Evolutionary conservation across 2,888 invertebrate genomes (phyloP), one percentile per base, ranked within the genome.

Genomic region (Rambutsinella grinnellia): DNA sequence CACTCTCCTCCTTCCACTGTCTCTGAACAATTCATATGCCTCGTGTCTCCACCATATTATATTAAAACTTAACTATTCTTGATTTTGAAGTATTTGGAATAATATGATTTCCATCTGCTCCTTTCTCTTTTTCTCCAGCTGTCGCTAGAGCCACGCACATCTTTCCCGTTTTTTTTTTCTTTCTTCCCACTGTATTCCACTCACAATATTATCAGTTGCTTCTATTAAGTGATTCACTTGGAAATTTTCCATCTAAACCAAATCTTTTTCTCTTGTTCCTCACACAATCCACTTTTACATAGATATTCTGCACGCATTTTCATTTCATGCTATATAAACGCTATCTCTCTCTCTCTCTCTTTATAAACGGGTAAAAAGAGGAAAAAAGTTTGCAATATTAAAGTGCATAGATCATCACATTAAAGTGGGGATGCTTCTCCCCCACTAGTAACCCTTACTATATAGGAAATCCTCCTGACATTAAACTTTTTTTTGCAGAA

Each of bases 81-180:
- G 61, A 68, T 76, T 76, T 76, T 68, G 63, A 69, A 63, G 63
- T 63, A 68, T 76, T 65, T 49, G 27, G 51, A 27, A 76, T 76
- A 76, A 69, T 76, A 76, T 63, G 69, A 76, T 76, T 76, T 76
- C 63, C 76, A 76, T 76, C 76, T 68, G 76, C 46, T 57, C 51
- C 68, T 63, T 57, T 53, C 62, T 61, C 54, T 19, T 70, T 54
- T 61, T 65, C 57, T 24, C 65, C 69, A 76, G 76, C 63, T 76
- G 76, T 76, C 69, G 61, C 76, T 69, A 63, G 27, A 60, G 61
- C 21, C 17, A 61, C 53, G 23, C 53, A 51, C 27, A 56, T 36
- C 13, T n/a, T n/a, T n/a, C n/a, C n/a, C n/a, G n/a, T n/a, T n/a
- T 36, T 36, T 13, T 13, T 36, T 36, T 13, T 8, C 36, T 8